Base-by-base conservation (phyloP, 2,797 vertebrate species). In the Manis crassicaudata region DNA sequence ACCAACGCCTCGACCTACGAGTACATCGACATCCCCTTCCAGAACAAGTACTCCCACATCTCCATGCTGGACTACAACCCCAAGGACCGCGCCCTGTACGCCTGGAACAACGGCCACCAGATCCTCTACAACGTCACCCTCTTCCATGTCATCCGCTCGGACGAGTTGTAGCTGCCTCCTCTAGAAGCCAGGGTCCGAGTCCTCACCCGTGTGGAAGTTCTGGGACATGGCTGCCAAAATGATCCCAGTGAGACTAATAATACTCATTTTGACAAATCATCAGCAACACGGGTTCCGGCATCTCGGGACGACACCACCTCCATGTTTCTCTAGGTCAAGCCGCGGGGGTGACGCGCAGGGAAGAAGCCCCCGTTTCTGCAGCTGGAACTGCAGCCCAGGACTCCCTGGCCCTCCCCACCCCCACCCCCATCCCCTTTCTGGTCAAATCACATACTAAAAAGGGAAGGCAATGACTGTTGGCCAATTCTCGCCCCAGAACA, bases 51-150 rank as follows among this genome's bases (percentile, higher is more conserved):
- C 98, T 99, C 99, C 0, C 99, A 99, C 92, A 99, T 99, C 98
- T 99, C 99, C 97, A 99, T 99, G 99, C 97, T 99, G 99, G 99
- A 99, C 98, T 99, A 99, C 98, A 99, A 99, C 98, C 99, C 99
- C 65, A 99, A 99, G 95, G 99, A 99, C 98, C 99, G 99, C 0
- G 99, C 99, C 8, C 99, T 99, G 37, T 99, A 99, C 0, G 99
- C 99, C 88, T 99, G 99, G 99, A 99, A 99, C 99, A 99, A 99
- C 73, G 99, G 99, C 86, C 99, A 99, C 97, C 99, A 99, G 97
- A 98, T 99, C 80, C 99, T 99, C 32, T 99, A 99, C 98, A 99
- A 99, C 0, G 99, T 99, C 97, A 99, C 99, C 43, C 99, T 99
- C 97, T 99, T 99, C 98, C 99, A 99, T 9, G 99, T 99, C 90